A percentile compares a stretch with the other conserved stretches of the same genome.
phyloP scores from a whole-genome alignment of 2,797 vertebrate species.

The Smutsia gigantea region DNA sequence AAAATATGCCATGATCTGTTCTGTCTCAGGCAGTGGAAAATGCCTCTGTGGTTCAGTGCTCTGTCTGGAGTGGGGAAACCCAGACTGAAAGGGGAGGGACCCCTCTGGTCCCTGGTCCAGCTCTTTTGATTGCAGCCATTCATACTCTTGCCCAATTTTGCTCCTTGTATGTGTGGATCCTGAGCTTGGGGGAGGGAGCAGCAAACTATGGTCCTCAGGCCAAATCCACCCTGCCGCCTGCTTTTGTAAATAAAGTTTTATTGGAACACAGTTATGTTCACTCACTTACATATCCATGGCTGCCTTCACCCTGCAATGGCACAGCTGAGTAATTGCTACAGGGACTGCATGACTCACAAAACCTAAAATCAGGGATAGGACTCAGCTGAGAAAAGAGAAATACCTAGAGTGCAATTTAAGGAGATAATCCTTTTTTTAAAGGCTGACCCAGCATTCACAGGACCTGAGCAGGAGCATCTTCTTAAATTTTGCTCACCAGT shows the following conservation, averaged over 20 bases:
- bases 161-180: not conserved
- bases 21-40: not conserved
- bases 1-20: not conserved
- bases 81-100: not conserved
- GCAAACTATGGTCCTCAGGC: not conserved
- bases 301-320: not conserved
- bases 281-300: not conserved
- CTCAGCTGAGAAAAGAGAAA: not conserved
- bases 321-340: not conserved
- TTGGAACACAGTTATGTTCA: not conserved
- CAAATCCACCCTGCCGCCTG: not conserved
- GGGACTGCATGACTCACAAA: not conserved
- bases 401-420: not conserved
- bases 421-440: not conserved
- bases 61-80: not conserved
- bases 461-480: not conserved
- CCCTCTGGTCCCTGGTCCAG: not conserved
- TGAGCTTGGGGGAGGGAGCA: not conserved
- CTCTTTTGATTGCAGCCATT: not conserved
- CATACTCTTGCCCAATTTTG: not conserved
- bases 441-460: not conserved
- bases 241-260: constrained; percentile 30
- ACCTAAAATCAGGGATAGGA: not conserved
- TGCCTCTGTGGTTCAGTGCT: not conserved
- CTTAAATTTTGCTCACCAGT: not conserved